These are phyloP conservation scores for Geodia barretti DNA, from an alignment of 37 sponge, comb jelly and placozoan genomes.

Conservation along the genomic window DNA sequence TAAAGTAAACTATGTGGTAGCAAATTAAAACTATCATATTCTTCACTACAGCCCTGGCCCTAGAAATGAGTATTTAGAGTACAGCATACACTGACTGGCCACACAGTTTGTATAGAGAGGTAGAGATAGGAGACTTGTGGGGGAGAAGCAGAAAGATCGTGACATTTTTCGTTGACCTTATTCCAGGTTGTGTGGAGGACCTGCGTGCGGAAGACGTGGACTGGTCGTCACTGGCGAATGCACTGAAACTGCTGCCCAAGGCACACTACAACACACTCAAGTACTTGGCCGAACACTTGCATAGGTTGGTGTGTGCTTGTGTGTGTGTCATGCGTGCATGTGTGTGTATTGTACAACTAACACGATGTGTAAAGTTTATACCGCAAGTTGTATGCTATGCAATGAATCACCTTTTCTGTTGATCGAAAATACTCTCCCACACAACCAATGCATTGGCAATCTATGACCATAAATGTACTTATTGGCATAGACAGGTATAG, in stretches of 20 bases:
- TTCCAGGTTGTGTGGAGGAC: constrained; percentile 19
- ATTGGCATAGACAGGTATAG: no score
- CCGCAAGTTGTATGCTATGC: no score
- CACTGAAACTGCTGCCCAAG: constrained; percentile 43
- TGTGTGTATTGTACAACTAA: background rate
- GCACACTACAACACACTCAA: constrained; percentile 62
- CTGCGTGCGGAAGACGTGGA: background rate
- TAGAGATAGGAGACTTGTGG: no score
- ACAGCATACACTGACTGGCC: no score
- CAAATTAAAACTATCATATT: no score
- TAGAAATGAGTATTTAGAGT: background rate
- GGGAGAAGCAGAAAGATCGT: background rate
- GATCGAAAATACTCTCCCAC: no score
- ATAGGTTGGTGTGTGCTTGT: constrained; percentile 24
- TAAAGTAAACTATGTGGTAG: no score
- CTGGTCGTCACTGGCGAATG: constrained; percentile 24
- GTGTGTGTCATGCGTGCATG: background rate
- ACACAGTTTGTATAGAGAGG: no score
- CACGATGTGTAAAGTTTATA: background rate
- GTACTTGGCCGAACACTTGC: constrained; percentile 47
- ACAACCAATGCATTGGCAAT: no score
- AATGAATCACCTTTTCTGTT: no score
- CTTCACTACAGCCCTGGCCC: no score
- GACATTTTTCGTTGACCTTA: background rate
- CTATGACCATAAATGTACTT: no score